Base-by-base conservation (phyloP, 2,113 vertebrate genomes). In the Saimiri boliviensis region DNA sequence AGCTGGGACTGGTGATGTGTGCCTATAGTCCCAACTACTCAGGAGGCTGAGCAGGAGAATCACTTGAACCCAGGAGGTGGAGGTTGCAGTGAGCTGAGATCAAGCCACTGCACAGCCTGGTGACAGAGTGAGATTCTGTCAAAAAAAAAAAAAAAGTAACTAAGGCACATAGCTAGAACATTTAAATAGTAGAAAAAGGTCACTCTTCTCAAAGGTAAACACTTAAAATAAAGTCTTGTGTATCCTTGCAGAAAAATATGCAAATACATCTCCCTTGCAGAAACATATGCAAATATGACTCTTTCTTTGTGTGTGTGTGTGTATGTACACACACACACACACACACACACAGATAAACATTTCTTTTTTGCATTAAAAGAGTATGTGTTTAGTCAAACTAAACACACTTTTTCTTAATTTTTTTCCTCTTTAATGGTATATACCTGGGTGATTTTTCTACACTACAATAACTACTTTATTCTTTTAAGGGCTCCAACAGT, bases 181-280 rank as follows among this genome's bases (percentile, higher is more conserved):
- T 76, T 95, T 49, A 91, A 84, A 88, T 47, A 88, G 25, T 58
- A 81, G 25, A 66, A 88, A 90, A 91, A 52, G 40, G 1, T 81
- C 70, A 13, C 54, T 95, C 17, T 96, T 16, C 49, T 94, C 70
- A 93, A 93, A 93, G 37, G 56, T 82, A 97, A 89, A 92, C 12
- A 87, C 47, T 94, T 71, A 80, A 86, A 70, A 42, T 71, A 80
- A 86, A 70, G 49, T 80, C 42, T 49, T 91, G 25, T 60, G 23
- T 80, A 30, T 89, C 16, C 54, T 94, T 92, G 35, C 1, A 76
- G 47, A 68, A 93, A 94, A 93, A 82, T 89, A 91, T 71, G 17
- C 71, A 88, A 84, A 66, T 85, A 30, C 76, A 8, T 81, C 47
- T 95, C n/a, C 5, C 40, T 93, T 94, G 66, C 17, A 89, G n/a